A percentile compares a stretch with the other conserved stretches of the same genome.
Evolutionary conservation across 1,140 invertebrate genomes (phyloP).

Genomic region (Anastrepha ludens): DNA sequence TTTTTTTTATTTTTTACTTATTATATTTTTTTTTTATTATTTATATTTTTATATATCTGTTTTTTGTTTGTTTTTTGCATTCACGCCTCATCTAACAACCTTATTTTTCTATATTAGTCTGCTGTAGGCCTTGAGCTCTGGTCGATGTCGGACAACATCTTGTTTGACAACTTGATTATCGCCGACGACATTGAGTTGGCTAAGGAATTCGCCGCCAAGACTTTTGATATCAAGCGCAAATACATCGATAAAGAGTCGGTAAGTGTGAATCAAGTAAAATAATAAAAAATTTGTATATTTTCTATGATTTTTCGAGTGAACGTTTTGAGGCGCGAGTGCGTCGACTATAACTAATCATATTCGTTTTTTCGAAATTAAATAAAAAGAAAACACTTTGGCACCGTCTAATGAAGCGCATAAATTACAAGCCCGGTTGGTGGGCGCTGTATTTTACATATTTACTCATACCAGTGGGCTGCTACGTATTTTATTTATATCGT

Average conservation of each 20-base stretch:
- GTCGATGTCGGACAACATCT: slow-evolving; percentile 96
- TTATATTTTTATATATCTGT: not conserved
- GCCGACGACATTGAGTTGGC: slow-evolving; percentile 89
- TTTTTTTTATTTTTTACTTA: not conserved
- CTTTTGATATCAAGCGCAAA: slow-evolving; percentile 89
- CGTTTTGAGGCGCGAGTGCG: not conserved
- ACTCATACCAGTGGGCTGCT: slow-evolving; percentile 81
- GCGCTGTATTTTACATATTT: slow-evolving; percentile 85
- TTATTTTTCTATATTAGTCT: slow-evolving; percentile 76
- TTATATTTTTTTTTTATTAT: too few species aligned
- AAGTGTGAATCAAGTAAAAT: slow-evolving; percentile 71
- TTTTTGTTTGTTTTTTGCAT: not conserved
- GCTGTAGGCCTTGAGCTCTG: slow-evolving; percentile 97
- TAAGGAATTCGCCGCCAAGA: slow-evolving; percentile 86
- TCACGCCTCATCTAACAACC: not conserved
- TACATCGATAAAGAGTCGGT: slow-evolving; percentile 87
- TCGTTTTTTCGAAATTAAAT: slow-evolving; percentile 54
- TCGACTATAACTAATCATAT: not conserved
- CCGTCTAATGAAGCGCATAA: slow-evolving; percentile 81
- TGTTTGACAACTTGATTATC: slow-evolving; percentile 97
- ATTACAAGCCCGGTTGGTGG: slow-evolving; percentile 87
- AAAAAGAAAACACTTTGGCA: slow-evolving; percentile 82
- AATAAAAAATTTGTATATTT: not conserved
- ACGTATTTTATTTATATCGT: slow-evolving; percentile 82
- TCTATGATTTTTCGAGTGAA: too few species aligned